A percentile compares a stretch with the other conserved stretches of the same genome.
Conservation (phyloP, 2,113 vertebrate genomes). For the Paratilapia polleni region DNA sequence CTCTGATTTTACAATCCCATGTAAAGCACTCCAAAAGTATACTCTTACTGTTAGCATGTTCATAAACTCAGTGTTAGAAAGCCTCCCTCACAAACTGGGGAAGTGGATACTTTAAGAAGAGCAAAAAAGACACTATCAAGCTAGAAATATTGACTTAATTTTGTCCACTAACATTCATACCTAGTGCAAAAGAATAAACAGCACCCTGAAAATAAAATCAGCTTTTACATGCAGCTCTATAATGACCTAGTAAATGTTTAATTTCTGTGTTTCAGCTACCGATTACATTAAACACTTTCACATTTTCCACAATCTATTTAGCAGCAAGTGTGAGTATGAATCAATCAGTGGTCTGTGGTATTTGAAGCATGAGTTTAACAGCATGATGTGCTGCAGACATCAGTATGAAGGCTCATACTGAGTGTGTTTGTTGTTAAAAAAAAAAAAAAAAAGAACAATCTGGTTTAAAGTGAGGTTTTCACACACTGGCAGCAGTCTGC, state of each 20-base stretch:
- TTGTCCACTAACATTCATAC: background rate
- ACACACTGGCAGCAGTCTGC: background rate
- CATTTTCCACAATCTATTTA: background rate
- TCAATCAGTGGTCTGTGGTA: background rate
- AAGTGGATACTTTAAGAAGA: too few relatives aligned
- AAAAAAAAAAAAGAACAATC: background rate
- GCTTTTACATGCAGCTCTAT: background rate
- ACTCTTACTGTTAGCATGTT: too few relatives aligned
- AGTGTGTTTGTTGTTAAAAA: background rate
- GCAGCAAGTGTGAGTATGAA: background rate
- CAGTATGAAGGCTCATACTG: background rate
- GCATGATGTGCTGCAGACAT: background rate
- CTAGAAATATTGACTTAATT: background rate
- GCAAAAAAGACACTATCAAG: too few relatives aligned
- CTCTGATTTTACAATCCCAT: background rate
- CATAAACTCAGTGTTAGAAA: background rate
- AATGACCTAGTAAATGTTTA: background rate
- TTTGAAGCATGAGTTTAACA: background rate
- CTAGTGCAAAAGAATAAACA: background rate
- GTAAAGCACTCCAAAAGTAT: background rate
- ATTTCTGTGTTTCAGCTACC: background rate
- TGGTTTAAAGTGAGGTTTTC: background rate
- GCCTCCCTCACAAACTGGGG: background rate
- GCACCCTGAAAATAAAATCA: background rate
- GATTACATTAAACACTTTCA: background rate